Base-by-base conservation (phyloP, 2,113 vertebrate species). In the Actinemys pallida region DNA sequence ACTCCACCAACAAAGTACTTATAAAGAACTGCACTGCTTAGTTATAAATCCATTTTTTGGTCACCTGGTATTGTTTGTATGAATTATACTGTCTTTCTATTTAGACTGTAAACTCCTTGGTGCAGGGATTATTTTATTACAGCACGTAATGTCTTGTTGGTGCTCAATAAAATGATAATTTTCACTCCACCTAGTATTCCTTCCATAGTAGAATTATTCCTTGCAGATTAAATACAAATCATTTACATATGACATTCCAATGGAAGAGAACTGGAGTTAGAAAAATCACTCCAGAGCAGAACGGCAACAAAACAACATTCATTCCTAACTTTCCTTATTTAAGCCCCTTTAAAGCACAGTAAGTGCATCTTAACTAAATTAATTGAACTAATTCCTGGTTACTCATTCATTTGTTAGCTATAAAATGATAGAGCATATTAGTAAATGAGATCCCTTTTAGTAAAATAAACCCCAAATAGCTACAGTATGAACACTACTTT, bases 11-110 rank as follows among this genome's bases (percentile, higher is more conserved):
- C 24, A 17, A 16, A 56, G 57, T 2, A n/a, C 62, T 19, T 31
- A 1, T 0, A 24, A 9, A 86, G 0, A 14, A 11, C 1, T 29
- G 24, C 57, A 65, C 13, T 24, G 5, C 3, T 1, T 0, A 9
- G 59, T 69, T 72, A 27, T 83, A 84, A 45, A 22, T 1, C 0
- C 3, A 10, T 7, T 47, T 78, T 2, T 11, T 14, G 10, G 79
- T 72, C 86, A 56, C 27, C 0, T 81, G 17, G 72, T 29, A 76
- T 20, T 3, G 3, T 4, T 9, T 5, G 0, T 1, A 42, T 20
- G 50, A 2, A 24, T 10, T 17, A 8, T 10, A 9, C 27, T 10
- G 39, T 11, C 83, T 56, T 49, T 52, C 22, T 3, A 2, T 75
- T 50, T 49, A 82, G 29, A n/a, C 86, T 91, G 47, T 2, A 83